Evolutionary conservation across 92 coral and sea anemone genomes (phyloP), one percentile per base, ranked within the genome.

Genomic region (Hydrozoanthus gracilis): DNA sequence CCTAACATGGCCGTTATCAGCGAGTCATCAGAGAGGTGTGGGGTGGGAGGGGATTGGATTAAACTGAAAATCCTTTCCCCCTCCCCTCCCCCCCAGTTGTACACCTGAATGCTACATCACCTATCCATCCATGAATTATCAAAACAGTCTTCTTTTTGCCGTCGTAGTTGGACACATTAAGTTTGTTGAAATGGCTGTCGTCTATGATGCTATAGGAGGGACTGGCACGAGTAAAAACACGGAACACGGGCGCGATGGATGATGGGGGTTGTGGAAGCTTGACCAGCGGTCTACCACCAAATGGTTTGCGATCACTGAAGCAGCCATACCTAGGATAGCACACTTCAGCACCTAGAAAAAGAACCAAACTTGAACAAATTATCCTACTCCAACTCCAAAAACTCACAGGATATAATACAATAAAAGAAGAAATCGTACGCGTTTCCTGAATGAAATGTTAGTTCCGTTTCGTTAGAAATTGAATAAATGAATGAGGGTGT

Each of bases 261-360:
- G 91, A 85, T 4, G 96, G 89, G 5, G 71, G 62, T 39, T 86
- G 70, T 1, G 96, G 96, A 16, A 89, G 84, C 27, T 85, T 71
- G 50, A 89, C 89, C 39, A 79, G 73, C 14, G 79, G 76, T 47
- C 84, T 85, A 15, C 71, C 60, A n/a, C 48, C 70, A 83, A 92
- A 92, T n/a, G 95, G 89, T 2, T 89, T 88, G 18, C 83, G 70
- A 82, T 87, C 47, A 20, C 64, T 46, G 49, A 91, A 93, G 20
- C 94, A 89, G 48, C 96, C 94, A 73, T 93, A 93, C 73, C 75
- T 89, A 14, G 86, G 90, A 61, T 87, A 93, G 58, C 93, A 91
- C 60, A 91, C 86, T 39, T 89, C 93, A 64, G 50, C 77, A 61
- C 83, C 93, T 90, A 17, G 3, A 50, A 18, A 15, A 3, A 60